phyloP scores from a whole-genome alignment of 2,113 vertebrate genomes.

The Sapajus apella region DNA sequence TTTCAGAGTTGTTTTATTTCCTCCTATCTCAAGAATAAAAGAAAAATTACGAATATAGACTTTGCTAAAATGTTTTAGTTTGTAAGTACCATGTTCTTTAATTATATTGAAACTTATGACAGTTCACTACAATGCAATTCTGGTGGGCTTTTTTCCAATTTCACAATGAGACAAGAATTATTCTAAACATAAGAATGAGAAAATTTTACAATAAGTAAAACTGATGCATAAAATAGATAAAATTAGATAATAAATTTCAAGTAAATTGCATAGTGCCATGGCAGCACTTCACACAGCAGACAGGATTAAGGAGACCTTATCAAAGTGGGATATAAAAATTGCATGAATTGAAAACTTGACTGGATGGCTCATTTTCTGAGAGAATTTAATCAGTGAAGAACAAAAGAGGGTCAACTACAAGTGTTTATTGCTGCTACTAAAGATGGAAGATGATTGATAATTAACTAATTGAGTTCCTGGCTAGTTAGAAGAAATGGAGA shows the following conservation, averaged over 20 bases:
- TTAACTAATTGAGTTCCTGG: slow-evolving; percentile 16
- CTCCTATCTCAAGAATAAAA: not conserved
- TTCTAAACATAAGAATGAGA: not conserved
- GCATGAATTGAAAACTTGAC: not conserved
- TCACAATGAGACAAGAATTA: slow-evolving; percentile 37
- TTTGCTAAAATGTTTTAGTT: slow-evolving; percentile 11
- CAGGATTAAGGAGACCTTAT: slow-evolving; percentile 22
- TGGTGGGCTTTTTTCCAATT: not conserved
- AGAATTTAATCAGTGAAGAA: not conserved
- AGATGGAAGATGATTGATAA: not conserved
- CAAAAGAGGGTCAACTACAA: not conserved
- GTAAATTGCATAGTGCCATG: not conserved
- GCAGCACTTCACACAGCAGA: not conserved
- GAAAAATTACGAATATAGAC: not conserved
- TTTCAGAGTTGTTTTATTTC: slow-evolving; percentile 43
- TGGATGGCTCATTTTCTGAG: slow-evolving; percentile 40
- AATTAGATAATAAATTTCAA: slow-evolving; percentile 41
- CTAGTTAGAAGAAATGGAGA: slow-evolving; percentile 18
- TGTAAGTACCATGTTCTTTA: slow-evolving; percentile 25
- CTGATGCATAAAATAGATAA: slow-evolving; percentile 11
- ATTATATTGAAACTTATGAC: slow-evolving; percentile 38
- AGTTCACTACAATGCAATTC: slow-evolving; percentile 32
- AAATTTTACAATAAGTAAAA: slow-evolving; percentile 42
- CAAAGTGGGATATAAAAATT: slow-evolving; percentile 25
- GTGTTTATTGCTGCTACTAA: slow-evolving; percentile 31